phyloP scores from a whole-genome alignment of 2,113 vertebrate species.

The Dromas ardeola region DNA sequence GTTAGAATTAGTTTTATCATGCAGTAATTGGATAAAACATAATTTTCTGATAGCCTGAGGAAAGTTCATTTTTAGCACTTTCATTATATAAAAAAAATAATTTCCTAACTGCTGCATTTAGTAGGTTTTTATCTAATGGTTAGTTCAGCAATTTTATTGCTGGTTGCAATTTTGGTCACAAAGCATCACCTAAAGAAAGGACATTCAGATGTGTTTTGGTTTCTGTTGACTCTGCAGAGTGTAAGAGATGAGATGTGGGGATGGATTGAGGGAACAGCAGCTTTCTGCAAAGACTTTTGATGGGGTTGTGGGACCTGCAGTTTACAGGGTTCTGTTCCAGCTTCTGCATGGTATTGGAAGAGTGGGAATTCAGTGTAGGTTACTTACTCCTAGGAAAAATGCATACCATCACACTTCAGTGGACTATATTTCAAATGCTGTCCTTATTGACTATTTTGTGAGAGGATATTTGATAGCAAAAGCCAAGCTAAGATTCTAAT shows the following conservation, averaged over 20 bases:
- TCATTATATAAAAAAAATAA: neutral
- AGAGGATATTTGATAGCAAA: neutral
- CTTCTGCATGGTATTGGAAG: neutral
- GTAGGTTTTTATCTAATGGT: neutral
- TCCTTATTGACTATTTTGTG: neutral
- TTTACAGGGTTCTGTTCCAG: neutral
- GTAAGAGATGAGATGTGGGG: neutral
- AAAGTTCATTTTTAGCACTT: neutral
- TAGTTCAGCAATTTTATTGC: neutral
- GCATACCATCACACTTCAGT: neutral
- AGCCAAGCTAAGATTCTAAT: neutral
- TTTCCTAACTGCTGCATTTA: neutral
- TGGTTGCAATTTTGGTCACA: neutral
- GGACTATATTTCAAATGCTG: neutral
- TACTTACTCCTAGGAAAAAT: neutral
- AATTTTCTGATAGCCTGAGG: neutral
- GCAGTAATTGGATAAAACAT: neutral
- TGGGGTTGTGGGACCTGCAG: neutral
- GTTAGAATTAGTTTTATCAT: slow-evolving; percentile 38
- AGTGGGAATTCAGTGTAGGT: neutral
- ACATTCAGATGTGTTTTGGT: neutral
- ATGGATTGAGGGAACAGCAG: neutral
- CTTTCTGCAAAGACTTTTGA: neutral
- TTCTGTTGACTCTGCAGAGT: neutral
- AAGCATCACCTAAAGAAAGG: neutral